Evolutionary conservation across 2,113 vertebrate genomes (phyloP).

Genomic region (Scomber japonicus): DNA sequence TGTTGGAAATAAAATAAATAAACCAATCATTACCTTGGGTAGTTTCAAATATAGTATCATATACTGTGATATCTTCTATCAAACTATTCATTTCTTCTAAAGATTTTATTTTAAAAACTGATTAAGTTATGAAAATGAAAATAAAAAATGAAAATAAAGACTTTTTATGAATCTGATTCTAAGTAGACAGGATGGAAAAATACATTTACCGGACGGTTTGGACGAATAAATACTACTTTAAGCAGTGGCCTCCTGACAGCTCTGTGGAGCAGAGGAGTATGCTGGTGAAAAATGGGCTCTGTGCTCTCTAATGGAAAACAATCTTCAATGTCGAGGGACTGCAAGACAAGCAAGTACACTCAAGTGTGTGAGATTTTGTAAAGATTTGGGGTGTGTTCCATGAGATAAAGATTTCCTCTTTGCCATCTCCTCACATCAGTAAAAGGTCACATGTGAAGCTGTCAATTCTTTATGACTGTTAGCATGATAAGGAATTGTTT

Average conservation of each 20-base stretch:
- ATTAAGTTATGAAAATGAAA: neutral
- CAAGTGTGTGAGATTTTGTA: neutral
- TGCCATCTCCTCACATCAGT: neutral
- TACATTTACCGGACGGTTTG: neutral
- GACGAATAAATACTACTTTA: slow-evolving; percentile 15
- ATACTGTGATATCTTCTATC: too few species aligned
- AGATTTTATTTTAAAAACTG: neutral
- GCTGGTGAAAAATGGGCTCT: slow-evolving; percentile 19
- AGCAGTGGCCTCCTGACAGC: slow-evolving; percentile 3
- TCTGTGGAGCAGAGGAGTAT: neutral
- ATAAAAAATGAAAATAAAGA: neutral
- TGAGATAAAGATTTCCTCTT: neutral
- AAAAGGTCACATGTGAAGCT: too few species aligned
- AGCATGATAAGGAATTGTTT: too few species aligned
- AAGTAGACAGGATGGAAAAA: neutral
- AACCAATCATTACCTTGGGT: too few species aligned
- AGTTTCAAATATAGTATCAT: too few species aligned
- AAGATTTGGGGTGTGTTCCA: neutral
- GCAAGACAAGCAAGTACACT: neutral
- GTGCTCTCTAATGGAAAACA: slow-evolving; percentile 11
- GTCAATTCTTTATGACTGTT: too few species aligned
- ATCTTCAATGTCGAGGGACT: neutral
- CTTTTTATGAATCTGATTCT: neutral
- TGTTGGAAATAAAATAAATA: too few species aligned
- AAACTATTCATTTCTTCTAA: too few species aligned